Conservation (phyloP, 2,888 invertebrate genomes). For the Watsonalla binaria region DNA sequence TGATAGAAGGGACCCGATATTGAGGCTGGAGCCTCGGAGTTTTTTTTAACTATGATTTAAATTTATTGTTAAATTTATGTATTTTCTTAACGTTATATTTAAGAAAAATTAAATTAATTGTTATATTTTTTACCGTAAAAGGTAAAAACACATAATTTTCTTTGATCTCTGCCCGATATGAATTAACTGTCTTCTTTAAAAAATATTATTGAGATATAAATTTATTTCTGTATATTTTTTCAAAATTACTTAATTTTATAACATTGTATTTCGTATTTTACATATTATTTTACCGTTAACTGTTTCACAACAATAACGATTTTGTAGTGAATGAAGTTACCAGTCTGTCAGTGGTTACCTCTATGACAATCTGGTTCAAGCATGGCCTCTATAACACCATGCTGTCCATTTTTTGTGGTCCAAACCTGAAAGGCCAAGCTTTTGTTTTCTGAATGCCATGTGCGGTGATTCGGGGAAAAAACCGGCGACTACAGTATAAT, state of each 20-base stretch:
- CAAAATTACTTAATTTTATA: too few relatives aligned
- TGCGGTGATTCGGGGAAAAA: constrained; percentile 37
- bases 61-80: background rate
- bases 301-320: too few relatives aligned
- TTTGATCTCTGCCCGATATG: background rate
- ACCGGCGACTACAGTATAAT: constrained; percentile 18
- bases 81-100: too few relatives aligned
- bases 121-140: too few relatives aligned
- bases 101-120: too few relatives aligned
- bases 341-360: constrained; percentile 24
- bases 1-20: constrained; percentile 6
- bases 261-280: too few relatives aligned
- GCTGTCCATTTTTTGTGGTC: constrained; percentile 62
- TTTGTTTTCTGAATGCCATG: constrained; percentile 60
- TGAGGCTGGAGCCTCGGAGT: constrained; percentile 1
- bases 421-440: constrained; percentile 64
- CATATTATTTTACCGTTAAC: too few relatives aligned
- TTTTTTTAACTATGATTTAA: background rate
- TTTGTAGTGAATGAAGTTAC: background rate
- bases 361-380: constrained; percentile 36
- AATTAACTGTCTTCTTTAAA: too few relatives aligned
- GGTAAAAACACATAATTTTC: too few relatives aligned
- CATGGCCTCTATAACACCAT: constrained; percentile 40
- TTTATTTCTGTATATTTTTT: too few relatives aligned
- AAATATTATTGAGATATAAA: too few relatives aligned